Base-by-base conservation (phyloP, 2,888 invertebrate genomes). In the Lithodes maja region DNA sequence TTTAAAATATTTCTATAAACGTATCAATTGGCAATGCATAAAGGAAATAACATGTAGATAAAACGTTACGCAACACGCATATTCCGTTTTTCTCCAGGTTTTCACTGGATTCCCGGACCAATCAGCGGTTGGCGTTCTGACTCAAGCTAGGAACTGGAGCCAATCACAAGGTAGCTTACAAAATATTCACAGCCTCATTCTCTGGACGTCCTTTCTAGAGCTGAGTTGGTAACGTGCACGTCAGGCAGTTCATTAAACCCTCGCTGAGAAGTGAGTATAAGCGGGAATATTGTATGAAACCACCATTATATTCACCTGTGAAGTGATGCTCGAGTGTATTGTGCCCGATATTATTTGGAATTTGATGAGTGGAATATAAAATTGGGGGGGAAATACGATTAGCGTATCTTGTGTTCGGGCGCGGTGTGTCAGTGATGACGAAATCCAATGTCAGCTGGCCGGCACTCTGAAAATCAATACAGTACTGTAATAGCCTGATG, bases 1-100 rank as follows among this genome's bases (percentile, higher is more conserved):
- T 49, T 49, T 12, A 50, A 12, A 9, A 9, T 33, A 33, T 33
- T 33, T 33, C 33, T 33, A 33, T 33, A 33, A 33, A 33, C 33
- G 33, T 33, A 33, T 33, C 33, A 33, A 33, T 33, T 33, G 33
- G 33, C 15, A 12, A 61, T 7, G 12, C 5, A 80, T 53, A 7
- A 50, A 12, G 5, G 54, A 54, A 55, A 2, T 75, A 33, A 5
- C 3, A 83, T 83, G 83, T 69, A 17, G 83, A 84, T 55, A 53
- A 74, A 84, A 75, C 3, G 52, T 84, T 75, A 84, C 75, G 84
- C 84, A 84, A 84, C 2, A 74, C 7, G 12, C 54, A 15, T 33
- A 17, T 84, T 84, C 54, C 84, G 75, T 55, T 68, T 84, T 17
- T 74, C 75, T 84, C 84, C 84, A 84, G 84, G 84, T 84, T 84